These are phyloP conservation scores for Hystrix brachyura DNA, from an alignment of 2,113 vertebrate genomes.

Conservation along the genomic window DNA sequence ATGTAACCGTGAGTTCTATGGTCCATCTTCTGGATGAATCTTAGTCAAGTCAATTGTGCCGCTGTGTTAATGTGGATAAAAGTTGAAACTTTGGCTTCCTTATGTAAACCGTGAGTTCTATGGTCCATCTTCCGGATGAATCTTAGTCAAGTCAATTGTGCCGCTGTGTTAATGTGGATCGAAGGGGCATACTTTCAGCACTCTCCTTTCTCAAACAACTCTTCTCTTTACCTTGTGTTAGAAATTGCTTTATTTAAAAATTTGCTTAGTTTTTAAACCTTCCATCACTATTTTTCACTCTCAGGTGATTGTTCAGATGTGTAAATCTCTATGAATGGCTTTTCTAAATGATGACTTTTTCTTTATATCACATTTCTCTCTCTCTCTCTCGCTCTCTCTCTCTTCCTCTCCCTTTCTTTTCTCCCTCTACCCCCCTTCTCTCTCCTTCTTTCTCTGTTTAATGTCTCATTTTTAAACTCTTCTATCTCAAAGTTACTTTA, in stretches of 20 bases:
- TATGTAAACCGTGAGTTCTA: neutral
- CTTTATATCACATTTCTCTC: neutral
- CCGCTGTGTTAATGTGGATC: neutral
- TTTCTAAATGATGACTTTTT: neutral
- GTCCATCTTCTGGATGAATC: neutral
- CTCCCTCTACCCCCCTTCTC: neutral
- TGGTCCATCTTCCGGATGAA: neutral
- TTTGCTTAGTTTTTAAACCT: neutral
- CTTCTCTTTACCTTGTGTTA: neutral
- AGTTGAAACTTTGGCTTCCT: neutral
- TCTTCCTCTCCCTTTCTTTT: too few relatives aligned
- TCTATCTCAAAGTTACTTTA: neutral
- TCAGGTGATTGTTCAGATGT: neutral
- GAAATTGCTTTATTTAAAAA: neutral
- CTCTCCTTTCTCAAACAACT: neutral
- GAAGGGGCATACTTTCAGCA: neutral
- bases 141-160: neutral
- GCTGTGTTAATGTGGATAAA: neutral
- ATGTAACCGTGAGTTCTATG: neutral
- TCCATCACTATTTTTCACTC: neutral
- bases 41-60: neutral
- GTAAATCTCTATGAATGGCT: neutral
- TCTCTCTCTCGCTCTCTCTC: too few relatives aligned
- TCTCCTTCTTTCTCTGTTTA: neutral
- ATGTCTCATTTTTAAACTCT: neutral